Evolutionary conservation across 2,113 vertebrate species (phyloP).

Genomic region (Leuciscus idus): DNA sequence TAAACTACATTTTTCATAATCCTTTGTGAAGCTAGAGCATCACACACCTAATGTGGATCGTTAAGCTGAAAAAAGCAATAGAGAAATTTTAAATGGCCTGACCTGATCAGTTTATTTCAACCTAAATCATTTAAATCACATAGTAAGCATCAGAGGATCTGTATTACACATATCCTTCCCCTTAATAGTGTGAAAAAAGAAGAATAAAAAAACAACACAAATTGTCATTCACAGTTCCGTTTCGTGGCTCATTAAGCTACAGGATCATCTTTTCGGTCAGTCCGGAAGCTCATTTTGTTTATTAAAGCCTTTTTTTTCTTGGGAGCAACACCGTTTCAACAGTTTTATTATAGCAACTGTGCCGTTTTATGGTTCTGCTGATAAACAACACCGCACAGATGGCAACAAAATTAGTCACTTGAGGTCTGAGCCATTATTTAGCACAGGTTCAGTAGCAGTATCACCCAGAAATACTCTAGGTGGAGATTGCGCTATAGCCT

Average conservation of each 20-base stretch:
- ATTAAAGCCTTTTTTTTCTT: slow-evolving; percentile 9
- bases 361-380: slow-evolving; percentile 41
- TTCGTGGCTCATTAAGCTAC: slow-evolving; percentile 33
- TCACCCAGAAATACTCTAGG: slow-evolving; percentile 23
- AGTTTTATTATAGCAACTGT: slow-evolving; percentile 27
- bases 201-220: not conserved
- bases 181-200: slow-evolving; percentile 17
- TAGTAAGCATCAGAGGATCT: not conserved
- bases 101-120: not conserved
- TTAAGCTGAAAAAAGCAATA: not conserved
- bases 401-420: slow-evolving; percentile 54
- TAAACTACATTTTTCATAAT: not conserved
- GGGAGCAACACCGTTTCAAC: slow-evolving; percentile 8
- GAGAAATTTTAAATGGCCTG: not conserved
- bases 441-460: slow-evolving; percentile 25
- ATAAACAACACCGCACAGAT: slow-evolving; percentile 55
- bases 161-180: not conserved
- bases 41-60: not conserved
- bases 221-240: slow-evolving; percentile 14
- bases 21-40: not conserved
- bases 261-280: slow-evolving; percentile 5
- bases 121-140: not conserved
- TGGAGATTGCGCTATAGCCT: slow-evolving; percentile 8
- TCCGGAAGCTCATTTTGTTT: slow-evolving; percentile 9
- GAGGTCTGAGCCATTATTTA: slow-evolving; percentile 46